phyloP scores from a whole-genome alignment of 2,113 vertebrate species.

The Melospiza georgiana region DNA sequence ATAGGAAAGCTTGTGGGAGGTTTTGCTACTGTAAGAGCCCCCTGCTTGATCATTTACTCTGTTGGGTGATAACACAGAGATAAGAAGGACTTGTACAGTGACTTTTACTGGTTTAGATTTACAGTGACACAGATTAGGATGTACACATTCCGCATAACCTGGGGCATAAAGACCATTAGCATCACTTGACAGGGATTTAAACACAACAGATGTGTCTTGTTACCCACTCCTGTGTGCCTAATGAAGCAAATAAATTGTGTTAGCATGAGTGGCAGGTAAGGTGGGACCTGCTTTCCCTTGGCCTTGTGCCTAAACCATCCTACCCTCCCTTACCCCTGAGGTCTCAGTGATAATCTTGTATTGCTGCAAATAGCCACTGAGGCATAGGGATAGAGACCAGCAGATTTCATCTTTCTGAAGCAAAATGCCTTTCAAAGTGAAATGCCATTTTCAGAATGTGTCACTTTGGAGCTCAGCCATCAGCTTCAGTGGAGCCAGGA shows the following conservation, averaged over 20 bases:
- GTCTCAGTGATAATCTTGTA: background rate
- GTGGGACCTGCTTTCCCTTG: background rate
- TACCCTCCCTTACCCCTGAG: background rate
- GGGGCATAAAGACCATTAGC: background rate
- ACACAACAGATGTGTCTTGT: background rate
- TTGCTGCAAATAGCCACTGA: background rate
- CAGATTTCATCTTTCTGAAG: constrained; percentile 28
- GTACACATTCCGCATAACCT: background rate
- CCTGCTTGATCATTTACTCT: background rate
- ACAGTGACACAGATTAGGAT: background rate
- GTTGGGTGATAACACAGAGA: background rate
- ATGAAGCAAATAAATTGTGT: background rate
- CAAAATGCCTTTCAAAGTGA: background rate
- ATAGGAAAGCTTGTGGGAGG: background rate
- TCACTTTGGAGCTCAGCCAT: background rate
- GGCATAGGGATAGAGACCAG: background rate
- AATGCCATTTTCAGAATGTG: background rate
- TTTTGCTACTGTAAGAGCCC: background rate
- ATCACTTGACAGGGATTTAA: background rate
- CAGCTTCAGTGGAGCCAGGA: background rate
- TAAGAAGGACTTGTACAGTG: background rate
- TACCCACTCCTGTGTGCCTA: background rate
- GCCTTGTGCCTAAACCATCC: background rate
- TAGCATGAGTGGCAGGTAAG: background rate
- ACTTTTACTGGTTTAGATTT: background rate